A percentile compares a stretch with the other conserved stretches of the same genome.
These are phyloP conservation scores for Rhabdomys dilectus DNA, from an alignment of 2,113 vertebrate genomes.

Conservation along the genomic window DNA sequence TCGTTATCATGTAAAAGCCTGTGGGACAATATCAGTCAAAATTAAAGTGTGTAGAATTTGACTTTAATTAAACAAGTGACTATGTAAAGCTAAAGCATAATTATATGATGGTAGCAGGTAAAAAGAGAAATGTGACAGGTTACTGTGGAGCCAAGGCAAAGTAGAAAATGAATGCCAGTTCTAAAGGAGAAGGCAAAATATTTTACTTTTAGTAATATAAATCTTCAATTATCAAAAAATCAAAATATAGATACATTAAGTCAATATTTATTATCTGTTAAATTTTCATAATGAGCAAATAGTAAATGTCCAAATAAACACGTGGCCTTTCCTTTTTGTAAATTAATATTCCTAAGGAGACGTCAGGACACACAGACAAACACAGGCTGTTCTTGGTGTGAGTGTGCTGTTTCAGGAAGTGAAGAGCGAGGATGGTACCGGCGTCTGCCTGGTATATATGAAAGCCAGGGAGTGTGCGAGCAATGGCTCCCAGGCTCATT, in stretches of 20 bases:
- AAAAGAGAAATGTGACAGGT: neutral
- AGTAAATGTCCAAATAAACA: slow-evolving; percentile 7
- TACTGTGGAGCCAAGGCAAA: neutral
- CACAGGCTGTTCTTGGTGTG: neutral
- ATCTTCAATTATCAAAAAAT: slow-evolving; percentile 34
- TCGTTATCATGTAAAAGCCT: neutral
- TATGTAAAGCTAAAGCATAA: slow-evolving; percentile 9
- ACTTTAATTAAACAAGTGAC: slow-evolving; percentile 47
- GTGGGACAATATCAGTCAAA: neutral
- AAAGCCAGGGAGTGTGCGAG: neutral
- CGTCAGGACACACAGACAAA: neutral
- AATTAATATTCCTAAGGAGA: slow-evolving; percentile 33
- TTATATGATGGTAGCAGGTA: neutral
- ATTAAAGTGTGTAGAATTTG: neutral
- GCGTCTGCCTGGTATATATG: neutral
- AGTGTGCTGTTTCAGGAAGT: neutral
- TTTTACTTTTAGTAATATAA: slow-evolving; percentile 34
- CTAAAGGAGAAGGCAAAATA: slow-evolving; percentile 42
- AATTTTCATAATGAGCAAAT: slow-evolving; percentile 46
- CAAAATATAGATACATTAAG: neutral
- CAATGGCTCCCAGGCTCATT: neutral
- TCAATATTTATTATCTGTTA: neutral
- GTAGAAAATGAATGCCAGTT: neutral
- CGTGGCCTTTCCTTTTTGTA: slow-evolving; percentile 5
- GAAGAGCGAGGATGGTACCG: neutral